These are phyloP conservation scores for Reinhardtius hippoglossoides DNA, from an alignment of 2,113 vertebrate genomes.

Conservation along the genomic window DNA sequence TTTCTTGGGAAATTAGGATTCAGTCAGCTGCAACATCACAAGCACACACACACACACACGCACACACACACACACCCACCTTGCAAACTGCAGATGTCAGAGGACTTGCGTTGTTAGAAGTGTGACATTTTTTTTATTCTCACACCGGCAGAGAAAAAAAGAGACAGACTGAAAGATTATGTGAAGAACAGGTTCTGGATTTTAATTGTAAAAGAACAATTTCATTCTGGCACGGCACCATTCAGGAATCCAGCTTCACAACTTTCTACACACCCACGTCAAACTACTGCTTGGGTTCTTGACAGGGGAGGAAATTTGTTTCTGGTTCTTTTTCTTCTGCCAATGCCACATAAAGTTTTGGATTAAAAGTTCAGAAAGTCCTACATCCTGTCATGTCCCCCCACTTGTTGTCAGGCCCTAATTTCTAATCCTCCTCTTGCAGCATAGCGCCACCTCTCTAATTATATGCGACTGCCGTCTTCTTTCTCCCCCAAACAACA, in stretches of 20 bases:
- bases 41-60: conserved; percentile 25
- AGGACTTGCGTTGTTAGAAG: conserved; percentile 46
- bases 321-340: neutral
- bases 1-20: conserved; percentile 71
- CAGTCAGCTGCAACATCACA: conserved; percentile 66
- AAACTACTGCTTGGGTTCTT: conserved; percentile 1
- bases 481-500: conserved; percentile 22
- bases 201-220: conserved; percentile 16
- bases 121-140: conserved; percentile 49
- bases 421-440: conserved; percentile 47
- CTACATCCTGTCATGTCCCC: conserved; percentile 15
- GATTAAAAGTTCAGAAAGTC: conserved; percentile 12
- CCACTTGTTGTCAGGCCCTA: conserved; percentile 35
- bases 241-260: neutral
- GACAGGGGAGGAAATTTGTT: conserved; percentile 1
- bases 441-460: conserved; percentile 37
- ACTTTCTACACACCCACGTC: neutral
- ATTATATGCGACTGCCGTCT: conserved; percentile 50
- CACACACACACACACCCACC: conserved; percentile 36
- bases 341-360: conserved; percentile 28
- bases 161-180: conserved; percentile 52
- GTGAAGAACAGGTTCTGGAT: conserved; percentile 49
- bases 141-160: conserved; percentile 24
- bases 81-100: conserved; percentile 69
- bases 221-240: neutral